Base-by-base conservation (phyloP, 2,888 invertebrate genomes). In the Pycnomerus fuliginosus region DNA sequence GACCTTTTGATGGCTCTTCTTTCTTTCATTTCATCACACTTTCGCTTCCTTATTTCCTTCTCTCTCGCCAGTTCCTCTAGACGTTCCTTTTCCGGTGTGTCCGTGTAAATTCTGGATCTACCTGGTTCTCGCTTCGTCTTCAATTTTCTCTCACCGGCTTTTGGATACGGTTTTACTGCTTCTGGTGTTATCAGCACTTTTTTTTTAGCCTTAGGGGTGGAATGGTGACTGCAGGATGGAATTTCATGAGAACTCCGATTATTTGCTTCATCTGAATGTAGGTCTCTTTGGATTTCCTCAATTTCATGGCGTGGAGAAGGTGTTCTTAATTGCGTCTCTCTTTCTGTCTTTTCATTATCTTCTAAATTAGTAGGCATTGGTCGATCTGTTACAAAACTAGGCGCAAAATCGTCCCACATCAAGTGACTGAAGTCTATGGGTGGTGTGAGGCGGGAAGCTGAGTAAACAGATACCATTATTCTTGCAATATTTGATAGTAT, bases 391-490 rank as follows among this genome's bases (percentile, higher is more conserved):
- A 27, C 47, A 33, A 43, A 48, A 35, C 36, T 46, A 15, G 53
- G 29, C 17, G 30, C 30, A 46, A 50, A 56, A 12, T 55, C 37
- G 12, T 44, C 52, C 30, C 7, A 44, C 39, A 41, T 59, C 60
- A 13, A 64, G 34, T 14, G 64, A 64, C 48, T 68, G 65, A n/a
- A 66, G 36, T 35, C 54, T 54, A 46, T 67, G 64, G 23, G 52
- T 50, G 41, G 58, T 64, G n/a, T n/a, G n/a, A n/a, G n/a, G n/a
- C n/a, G n/a, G n/a, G n/a, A n/a, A n/a, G n/a, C n/a, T n/a, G n/a
- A n/a, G n/a, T n/a, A n/a, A n/a, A n/a, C n/a, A n/a, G n/a, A n/a
- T n/a, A n/a, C n/a, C n/a, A n/a, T n/a, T 60, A 30, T 61, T 59
- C 49, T 60, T 61, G 22, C 60, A 60, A 58, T 54, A 54, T 42